A percentile compares a stretch with the other conserved stretches of the same genome.
These are phyloP conservation scores for Julus scanicus DNA, from an alignment of 2,888 invertebrate genomes.

Conservation along the genomic window DNA sequence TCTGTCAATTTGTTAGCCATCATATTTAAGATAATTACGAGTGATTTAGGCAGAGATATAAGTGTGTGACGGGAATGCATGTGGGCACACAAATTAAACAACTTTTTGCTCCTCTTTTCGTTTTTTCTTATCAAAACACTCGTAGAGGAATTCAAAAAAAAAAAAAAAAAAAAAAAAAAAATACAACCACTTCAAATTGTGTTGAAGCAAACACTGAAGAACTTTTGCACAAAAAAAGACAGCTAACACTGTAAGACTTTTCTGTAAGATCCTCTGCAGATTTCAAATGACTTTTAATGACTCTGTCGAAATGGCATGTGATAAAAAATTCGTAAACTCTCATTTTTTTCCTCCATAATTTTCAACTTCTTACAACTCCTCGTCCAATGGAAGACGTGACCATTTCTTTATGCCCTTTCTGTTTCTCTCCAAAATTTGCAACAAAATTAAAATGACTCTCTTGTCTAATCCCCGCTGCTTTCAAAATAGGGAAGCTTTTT, in stretches of 20 bases:
- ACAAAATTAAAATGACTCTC: not conserved
- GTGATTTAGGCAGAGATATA: conserved; percentile 21
- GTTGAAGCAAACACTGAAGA: not conserved
- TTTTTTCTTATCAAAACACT: not conserved
- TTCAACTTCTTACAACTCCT: not conserved
- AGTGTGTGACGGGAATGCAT: not conserved
- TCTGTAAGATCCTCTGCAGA: not conserved
- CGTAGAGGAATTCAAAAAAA: not conserved
- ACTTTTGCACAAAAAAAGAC: not conserved
- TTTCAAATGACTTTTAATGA: conserved; percentile 15
- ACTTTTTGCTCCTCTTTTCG: not conserved
- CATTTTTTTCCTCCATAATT: not conserved
- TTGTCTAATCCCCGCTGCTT: conserved; percentile 22
- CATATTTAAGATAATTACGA: conserved; percentile 42
- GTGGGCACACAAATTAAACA: conserved; percentile 18
- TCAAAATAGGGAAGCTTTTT: not conserved
- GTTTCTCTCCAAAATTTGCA: conserved; percentile 4
- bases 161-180: not conserved
- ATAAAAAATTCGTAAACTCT: not conserved
- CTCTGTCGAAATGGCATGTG: not conserved
- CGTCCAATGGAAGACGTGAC: not conserved
- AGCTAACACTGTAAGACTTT: not conserved
- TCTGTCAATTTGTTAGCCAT: conserved; percentile 42
- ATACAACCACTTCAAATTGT: not conserved
- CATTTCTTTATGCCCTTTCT: conserved; percentile 4